Evolutionary conservation across 1,140 invertebrate species (phyloP).

Genomic region (Saccostrea glomerata): DNA sequence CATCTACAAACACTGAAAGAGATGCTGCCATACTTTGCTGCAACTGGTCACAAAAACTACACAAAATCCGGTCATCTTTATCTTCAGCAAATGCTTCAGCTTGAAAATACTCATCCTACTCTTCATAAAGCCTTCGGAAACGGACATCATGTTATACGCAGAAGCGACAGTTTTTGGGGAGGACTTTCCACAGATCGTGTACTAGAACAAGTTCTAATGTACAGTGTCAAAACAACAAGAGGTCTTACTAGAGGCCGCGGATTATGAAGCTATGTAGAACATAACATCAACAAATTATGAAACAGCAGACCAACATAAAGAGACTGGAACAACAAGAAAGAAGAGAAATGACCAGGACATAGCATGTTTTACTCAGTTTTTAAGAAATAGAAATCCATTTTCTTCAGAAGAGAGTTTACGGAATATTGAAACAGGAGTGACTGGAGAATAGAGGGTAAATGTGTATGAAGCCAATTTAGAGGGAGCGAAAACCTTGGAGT

Average conservation of each 20-base stretch:
- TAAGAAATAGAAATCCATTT: slow-evolving; percentile 54
- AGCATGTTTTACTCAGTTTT: slow-evolving; percentile 35
- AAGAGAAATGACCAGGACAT: slow-evolving; percentile 52
- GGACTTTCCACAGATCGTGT: slow-evolving; percentile 7
- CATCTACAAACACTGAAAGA: slow-evolving; percentile 61
- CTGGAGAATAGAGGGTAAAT: slow-evolving; percentile 45
- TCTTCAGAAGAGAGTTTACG: slow-evolving; percentile 35
- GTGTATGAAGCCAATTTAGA: slow-evolving; percentile 50
- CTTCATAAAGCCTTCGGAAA: too few species aligned
- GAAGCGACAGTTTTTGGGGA: slow-evolving; percentile 46
- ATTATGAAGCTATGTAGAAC: slow-evolving; percentile 55
- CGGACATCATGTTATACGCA: slow-evolving; percentile 47
- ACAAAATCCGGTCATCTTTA: slow-evolving; percentile 76
- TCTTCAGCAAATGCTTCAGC: slow-evolving; percentile 77
- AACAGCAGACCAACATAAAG: slow-evolving; percentile 62
- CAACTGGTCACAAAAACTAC: slow-evolving; percentile 61
- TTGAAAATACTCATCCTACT: slow-evolving; percentile 57
- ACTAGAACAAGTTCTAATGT: slow-evolving; percentile 12
- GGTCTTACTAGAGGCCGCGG: slow-evolving; percentile 8
- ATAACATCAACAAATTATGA: slow-evolving; percentile 45
- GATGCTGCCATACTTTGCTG: slow-evolving; percentile 78
- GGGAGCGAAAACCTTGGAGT: slow-evolving; percentile 49
- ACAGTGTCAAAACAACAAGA: not conserved
- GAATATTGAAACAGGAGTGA: slow-evolving; percentile 55
- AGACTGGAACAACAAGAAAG: slow-evolving; percentile 34